Conservation (phyloP, 2,888 invertebrate species). For the Dione vanillae region DNA sequence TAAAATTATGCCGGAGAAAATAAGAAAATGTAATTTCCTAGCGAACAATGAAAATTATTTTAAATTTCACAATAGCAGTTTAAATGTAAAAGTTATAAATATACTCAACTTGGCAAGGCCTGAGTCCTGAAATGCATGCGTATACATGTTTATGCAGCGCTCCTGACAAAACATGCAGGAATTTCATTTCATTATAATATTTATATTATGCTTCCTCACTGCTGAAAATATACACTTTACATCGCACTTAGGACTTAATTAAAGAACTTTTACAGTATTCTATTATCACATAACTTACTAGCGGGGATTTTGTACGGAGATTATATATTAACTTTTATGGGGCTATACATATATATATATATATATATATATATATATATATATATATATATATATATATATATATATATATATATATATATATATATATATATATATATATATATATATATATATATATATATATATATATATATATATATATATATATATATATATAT, state of each 20-base stretch:
- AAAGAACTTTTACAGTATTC: slow-evolving; percentile 9
- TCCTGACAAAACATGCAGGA: slow-evolving; percentile 50
- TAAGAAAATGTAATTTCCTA: background rate
- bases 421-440: no score
- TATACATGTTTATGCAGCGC: slow-evolving; percentile 48
- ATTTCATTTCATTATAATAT: slow-evolving; percentile 51
- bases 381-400: no score
- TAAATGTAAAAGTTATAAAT: slow-evolving; percentile 32
- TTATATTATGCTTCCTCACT: slow-evolving; percentile 43
- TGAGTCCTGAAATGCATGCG: slow-evolving; percentile 14
- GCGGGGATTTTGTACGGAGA: background rate
- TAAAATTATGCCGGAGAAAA: background rate
- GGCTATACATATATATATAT: no score
- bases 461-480: no score
- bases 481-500: no score
- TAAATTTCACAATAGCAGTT: slow-evolving; percentile 12
- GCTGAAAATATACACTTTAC: slow-evolving; percentile 37
- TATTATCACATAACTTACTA: slow-evolving; percentile 7
- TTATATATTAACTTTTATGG: background rate
- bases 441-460: no score
- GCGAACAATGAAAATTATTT: slow-evolving; percentile 14
- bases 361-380: no score
- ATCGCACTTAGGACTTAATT: slow-evolving; percentile 35
- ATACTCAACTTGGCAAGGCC: slow-evolving; percentile 7
- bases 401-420: no score